Conservation (phyloP, 2,113 vertebrate genomes). For the Thamnophis sirtalis region DNA sequence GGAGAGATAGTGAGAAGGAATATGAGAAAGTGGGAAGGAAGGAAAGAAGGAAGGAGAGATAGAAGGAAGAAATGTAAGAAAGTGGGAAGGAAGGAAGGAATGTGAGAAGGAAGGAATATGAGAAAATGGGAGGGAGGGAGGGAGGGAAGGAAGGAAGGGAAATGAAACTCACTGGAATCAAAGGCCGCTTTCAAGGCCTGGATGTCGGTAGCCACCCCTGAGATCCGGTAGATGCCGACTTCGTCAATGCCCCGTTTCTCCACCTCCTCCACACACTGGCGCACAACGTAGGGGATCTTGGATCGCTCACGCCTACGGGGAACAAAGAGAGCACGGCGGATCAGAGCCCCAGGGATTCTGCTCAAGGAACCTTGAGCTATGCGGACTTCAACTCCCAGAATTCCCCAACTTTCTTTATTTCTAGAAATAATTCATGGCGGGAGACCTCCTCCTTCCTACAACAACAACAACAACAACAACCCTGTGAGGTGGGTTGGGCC, state of each 20-base stretch:
- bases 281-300: slow-evolving; percentile 99
- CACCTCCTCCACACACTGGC: slow-evolving; percentile 97
- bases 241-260: slow-evolving; percentile 98
- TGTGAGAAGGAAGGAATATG: too few species aligned
- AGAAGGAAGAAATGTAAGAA: too few species aligned
- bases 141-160: not conserved
- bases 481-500: too few species aligned
- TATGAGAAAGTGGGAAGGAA: too few species aligned
- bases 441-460: too few species aligned
- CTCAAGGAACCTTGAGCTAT: not conserved
- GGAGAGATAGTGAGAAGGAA: too few species aligned
- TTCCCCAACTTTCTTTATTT: not conserved
- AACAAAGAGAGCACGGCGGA: too few species aligned
- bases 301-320: slow-evolving; percentile 89
- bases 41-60: too few species aligned
- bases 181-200: slow-evolving; percentile 93
- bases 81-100: too few species aligned
- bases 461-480: too few species aligned
- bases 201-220: slow-evolving; percentile 96
- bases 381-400: not conserved
- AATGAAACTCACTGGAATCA: slow-evolving; percentile 88
- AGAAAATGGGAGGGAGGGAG: too few species aligned
- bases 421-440: too few species aligned
- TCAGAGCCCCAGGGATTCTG: not conserved
- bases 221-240: slow-evolving; percentile 98